Evolutionary conservation across 2,113 vertebrate genomes (phyloP).

Genomic region (Carettochelys insculpta): DNA sequence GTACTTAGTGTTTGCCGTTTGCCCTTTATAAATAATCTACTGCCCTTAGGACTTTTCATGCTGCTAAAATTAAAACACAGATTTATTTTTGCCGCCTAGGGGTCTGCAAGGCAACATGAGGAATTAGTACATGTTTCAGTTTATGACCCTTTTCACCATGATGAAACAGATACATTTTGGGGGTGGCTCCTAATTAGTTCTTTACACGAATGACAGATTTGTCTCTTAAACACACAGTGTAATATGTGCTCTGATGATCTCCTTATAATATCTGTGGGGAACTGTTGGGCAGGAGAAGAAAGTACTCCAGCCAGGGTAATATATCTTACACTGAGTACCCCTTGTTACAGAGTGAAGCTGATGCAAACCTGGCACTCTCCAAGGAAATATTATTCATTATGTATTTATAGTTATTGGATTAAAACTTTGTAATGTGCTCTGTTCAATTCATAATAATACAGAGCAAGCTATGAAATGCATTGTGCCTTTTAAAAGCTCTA

Average conservation of each 20-base stretch:
- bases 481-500: constrained; percentile 77
- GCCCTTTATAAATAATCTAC: constrained; percentile 52
- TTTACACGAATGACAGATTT: constrained; percentile 36
- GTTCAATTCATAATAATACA: constrained; percentile 82
- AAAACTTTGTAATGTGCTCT: constrained; percentile 74
- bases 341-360: constrained; percentile 24
- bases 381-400: constrained; percentile 76
- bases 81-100: constrained; percentile 25
- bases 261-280: constrained; percentile 33
- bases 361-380: constrained; percentile 50
- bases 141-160: constrained; percentile 1
- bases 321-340: constrained; percentile 13
- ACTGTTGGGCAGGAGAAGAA: not conserved
- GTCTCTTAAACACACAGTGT: not conserved
- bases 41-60: constrained; percentile 25
- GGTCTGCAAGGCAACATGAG: constrained; percentile 6
- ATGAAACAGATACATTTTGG: constrained; percentile 43
- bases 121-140: not conserved
- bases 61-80: constrained; percentile 57
- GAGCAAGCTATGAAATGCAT: constrained; percentile 72
- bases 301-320: not conserved
- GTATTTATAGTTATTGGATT: constrained; percentile 79
- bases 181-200: constrained; percentile 28
- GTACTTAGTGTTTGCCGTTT: constrained; percentile 54
- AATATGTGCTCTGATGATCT: not conserved